Percentiles rank a stretch among this genome's conserved stretches.
Evolutionary conservation across 2,797 vertebrate species (phyloP).

Genomic region (Clarias platycephalus): DNA sequence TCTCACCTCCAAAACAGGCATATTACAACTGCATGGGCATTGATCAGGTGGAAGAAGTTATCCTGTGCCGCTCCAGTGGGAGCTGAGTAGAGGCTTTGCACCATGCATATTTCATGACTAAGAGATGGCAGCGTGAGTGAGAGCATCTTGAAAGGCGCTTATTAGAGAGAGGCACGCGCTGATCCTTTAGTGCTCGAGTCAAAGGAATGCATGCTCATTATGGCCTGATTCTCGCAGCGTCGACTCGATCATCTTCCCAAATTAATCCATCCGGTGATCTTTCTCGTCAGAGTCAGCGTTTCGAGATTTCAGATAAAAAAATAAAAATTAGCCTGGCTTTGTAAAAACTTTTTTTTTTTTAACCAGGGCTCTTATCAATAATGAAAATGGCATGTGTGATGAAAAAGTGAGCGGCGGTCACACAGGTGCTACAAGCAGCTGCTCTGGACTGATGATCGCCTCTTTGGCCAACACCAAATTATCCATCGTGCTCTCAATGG

Average conservation of each 20-base stretch:
- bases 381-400: slow-evolving; percentile 15
- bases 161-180: slow-evolving; percentile 32
- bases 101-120: slow-evolving; percentile 52
- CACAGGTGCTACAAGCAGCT: background rate
- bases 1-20: slow-evolving; percentile 42
- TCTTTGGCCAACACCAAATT: slow-evolving; percentile 25
- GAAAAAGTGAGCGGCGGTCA: background rate
- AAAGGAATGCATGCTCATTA: slow-evolving; percentile 32
- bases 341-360: background rate
- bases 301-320: background rate
- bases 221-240: slow-evolving; percentile 24
- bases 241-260: slow-evolving; percentile 27
- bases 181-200: slow-evolving; percentile 18
- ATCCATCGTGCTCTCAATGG: background rate
- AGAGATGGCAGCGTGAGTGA: slow-evolving; percentile 34
- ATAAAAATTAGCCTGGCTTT: no score
- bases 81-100: slow-evolving; percentile 27
- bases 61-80: slow-evolving; percentile 29
- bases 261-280: slow-evolving; percentile 41
- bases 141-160: slow-evolving; percentile 45
- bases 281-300: background rate
- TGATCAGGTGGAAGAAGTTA: slow-evolving; percentile 53
- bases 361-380: slow-evolving; percentile 3
- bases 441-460: slow-evolving; percentile 7
- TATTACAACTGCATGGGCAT: slow-evolving; percentile 39